Evolutionary conservation across 2,888 invertebrate genomes (phyloP).

Genomic region (Tachina lurida): DNA sequence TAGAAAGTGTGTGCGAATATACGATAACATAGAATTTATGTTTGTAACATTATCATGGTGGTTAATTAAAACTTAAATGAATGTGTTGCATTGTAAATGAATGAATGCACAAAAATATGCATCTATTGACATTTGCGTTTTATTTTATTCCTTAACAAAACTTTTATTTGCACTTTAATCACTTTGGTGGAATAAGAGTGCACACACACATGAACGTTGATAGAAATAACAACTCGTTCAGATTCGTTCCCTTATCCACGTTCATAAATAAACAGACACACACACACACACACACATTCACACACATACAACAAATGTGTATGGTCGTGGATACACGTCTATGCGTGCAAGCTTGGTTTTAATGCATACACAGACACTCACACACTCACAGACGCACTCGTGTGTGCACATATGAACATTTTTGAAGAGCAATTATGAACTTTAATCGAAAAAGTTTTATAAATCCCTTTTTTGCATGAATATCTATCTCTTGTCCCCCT

Average conservation of each 20-base stretch:
- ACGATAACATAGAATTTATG: not conserved
- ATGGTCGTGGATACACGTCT: not conserved
- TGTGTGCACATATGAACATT: slow-evolving; percentile 22
- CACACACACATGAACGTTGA: not conserved
- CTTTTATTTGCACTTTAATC: slow-evolving; percentile 45
- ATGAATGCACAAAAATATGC: slow-evolving; percentile 34
- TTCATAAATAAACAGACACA: not conserved
- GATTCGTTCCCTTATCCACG: not conserved
- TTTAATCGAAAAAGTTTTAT: slow-evolving; percentile 75
- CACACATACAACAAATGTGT: not conserved
- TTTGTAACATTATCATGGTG: slow-evolving; percentile 36
- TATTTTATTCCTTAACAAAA: slow-evolving; percentile 51
- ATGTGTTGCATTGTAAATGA: slow-evolving; percentile 49
- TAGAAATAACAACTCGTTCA: slow-evolving; percentile 8
- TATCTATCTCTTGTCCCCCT: slow-evolving; percentile 20
- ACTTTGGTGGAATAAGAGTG: slow-evolving; percentile 31
- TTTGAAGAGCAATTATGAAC: slow-evolving; percentile 74
- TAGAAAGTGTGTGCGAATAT: slow-evolving; percentile 4
- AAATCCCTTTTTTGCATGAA: slow-evolving; percentile 58
- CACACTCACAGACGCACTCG: not conserved
- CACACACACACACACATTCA: not conserved
- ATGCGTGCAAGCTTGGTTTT: not conserved
- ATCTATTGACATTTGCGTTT: slow-evolving; percentile 50
- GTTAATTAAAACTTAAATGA: slow-evolving; percentile 60
- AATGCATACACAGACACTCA: not conserved